Evolutionary conservation across 2,113 vertebrate species (phyloP), one percentile per base, ranked within the genome.

Genomic region (Perca schrenkii): DNA sequence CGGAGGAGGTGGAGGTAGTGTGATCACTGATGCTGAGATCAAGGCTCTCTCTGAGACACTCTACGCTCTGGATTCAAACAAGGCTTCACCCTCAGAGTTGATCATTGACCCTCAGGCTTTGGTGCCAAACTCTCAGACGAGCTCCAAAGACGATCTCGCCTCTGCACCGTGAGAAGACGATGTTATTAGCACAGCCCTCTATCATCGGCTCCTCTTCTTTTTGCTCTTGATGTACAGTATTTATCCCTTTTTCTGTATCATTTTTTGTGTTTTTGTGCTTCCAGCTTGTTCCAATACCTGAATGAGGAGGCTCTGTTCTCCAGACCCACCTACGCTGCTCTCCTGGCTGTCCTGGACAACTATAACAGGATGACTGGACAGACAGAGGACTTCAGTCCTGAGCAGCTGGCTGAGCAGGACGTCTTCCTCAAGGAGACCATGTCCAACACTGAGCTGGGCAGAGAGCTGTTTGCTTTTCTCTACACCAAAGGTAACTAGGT

Each of bases 281-380:
- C 11, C 75, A 99, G 98, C 64, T 94, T 99, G 85, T 99, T 96
- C 92, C 91, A 61, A 0, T 94, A 91, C 4, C 93, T 99, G 89
- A 96, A 98, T 0, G 96, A 99, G 89, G 16, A 75, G 14, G 84
- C 96, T 14, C 96, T 99, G 79, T 95, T 96, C 91, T 95, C 96
- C 87, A 97, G 94, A 66, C 97, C 97, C 2, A 98, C 98, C 2
- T 99, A 96, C 0, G 86, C 95, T 0, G 95, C 96, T 60, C 94
- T 99, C 62, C 91, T 97, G 61, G 94, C 93, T 8, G 86, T 99
- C 73, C 92, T 99, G 83, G 96, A 99, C 91, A 99, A 99, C 86
- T 99, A 99, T 90, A 82, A 96, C 52, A 88, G 94, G 85, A 90
- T 83, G 16, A 98, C 97, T 0, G 98, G 97, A 52, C 92, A 74